Evolutionary conservation across 23 tunicate species (phyloP).

Genomic region (Clavelina lepadiformis): DNA sequence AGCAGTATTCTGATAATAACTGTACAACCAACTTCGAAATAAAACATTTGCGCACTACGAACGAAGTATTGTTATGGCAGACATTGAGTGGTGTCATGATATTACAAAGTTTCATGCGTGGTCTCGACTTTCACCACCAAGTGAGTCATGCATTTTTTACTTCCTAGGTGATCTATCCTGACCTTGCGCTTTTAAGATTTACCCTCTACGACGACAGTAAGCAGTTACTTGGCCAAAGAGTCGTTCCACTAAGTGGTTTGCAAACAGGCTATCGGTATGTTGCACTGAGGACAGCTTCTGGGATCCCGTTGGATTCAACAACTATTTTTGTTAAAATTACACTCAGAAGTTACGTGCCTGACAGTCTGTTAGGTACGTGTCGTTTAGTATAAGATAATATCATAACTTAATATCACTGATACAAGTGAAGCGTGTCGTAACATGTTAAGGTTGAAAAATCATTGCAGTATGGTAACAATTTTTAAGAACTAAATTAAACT

Average conservation of each 20-base stretch:
- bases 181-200: slow-evolving; percentile 70
- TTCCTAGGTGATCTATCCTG: slow-evolving; percentile 83
- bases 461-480: neutral
- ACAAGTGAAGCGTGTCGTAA: neutral
- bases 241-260: slow-evolving; percentile 59
- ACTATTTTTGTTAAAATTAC: slow-evolving; percentile 64
- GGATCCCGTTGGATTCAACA: slow-evolving; percentile 52
- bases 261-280: slow-evolving; percentile 87
- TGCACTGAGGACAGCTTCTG: slow-evolving; percentile 28
- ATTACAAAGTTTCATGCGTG: too few relatives aligned
- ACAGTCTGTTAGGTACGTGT: slow-evolving; percentile 46
- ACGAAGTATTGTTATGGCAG: too few relatives aligned
- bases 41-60: too few relatives aligned
- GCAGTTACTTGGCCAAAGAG: slow-evolving; percentile 73
- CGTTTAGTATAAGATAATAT: neutral
- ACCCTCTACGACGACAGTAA: slow-evolving; percentile 75
- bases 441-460: neutral
- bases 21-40: too few relatives aligned
- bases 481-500: neutral
- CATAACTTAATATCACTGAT: neutral
- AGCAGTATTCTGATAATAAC: too few relatives aligned
- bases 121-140: too few relatives aligned
- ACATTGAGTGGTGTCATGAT: too few relatives aligned
- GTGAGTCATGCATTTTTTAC: too few relatives aligned
- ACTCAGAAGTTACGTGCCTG: slow-evolving; percentile 86